phyloP scores from a whole-genome alignment of 2,888 invertebrate genomes.

The Xestia c-nigrum region DNA sequence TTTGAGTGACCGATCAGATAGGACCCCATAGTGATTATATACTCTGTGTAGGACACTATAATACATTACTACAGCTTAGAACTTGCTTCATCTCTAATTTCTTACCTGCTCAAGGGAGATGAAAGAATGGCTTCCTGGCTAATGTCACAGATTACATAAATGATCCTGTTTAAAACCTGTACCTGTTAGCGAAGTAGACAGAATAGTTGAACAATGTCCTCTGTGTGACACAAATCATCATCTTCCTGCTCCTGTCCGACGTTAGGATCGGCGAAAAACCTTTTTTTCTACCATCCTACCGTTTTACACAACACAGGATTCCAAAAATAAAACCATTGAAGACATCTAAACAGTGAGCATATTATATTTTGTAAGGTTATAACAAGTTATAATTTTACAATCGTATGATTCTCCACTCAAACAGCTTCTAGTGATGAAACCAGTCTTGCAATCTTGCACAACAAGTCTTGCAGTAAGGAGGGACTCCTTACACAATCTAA shows the following conservation, averaged over 20 bases:
- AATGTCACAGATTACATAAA: neutral
- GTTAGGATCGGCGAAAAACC: neutral
- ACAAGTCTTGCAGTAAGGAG: too few relatives aligned
- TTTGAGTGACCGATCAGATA: neutral
- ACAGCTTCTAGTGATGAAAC: slow-evolving; percentile 56
- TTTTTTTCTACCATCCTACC: neutral
- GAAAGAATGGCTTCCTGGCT: neutral
- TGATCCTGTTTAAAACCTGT: neutral
- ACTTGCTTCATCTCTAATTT: neutral
- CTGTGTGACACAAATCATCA: neutral
- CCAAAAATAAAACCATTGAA: slow-evolving; percentile 66
- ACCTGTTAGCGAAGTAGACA: neutral
- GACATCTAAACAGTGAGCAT: slow-evolving; percentile 85
- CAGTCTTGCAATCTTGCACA: slow-evolving; percentile 63
- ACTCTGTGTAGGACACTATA: too few relatives aligned
- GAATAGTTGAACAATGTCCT: neutral
- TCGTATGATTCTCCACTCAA: slow-evolving; percentile 40
- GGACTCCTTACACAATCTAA: slow-evolving; percentile 44
- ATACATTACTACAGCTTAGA: neutral
- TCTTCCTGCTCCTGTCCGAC: neutral
- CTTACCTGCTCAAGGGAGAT: neutral
- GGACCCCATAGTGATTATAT: too few relatives aligned
- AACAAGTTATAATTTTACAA: slow-evolving; percentile 65
- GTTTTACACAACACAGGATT: neutral
- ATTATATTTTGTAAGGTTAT: slow-evolving; percentile 75